Conservation (phyloP, 2,888 invertebrate species). For the Digitonthophagus gazella region DNA sequence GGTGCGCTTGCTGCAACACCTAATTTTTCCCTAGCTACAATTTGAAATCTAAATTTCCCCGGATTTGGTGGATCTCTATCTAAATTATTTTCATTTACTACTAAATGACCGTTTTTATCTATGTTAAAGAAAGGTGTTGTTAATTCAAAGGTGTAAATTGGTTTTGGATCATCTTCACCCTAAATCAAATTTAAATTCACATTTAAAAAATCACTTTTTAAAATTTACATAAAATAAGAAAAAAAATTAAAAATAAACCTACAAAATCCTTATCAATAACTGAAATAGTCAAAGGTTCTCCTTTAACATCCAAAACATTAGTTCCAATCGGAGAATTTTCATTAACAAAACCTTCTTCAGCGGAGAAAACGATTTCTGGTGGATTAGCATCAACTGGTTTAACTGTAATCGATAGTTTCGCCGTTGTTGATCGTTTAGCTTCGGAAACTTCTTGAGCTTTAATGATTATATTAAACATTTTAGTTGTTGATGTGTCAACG, state of each 20-base stretch:
- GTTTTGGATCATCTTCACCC: conserved; percentile 77
- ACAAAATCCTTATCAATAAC: conserved; percentile 87
- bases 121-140: conserved; percentile 83
- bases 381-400: conserved; percentile 85
- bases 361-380: conserved; percentile 70
- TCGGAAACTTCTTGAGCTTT: conserved; percentile 84
- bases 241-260: conserved; percentile 45
- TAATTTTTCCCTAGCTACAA: conserved; percentile 79
- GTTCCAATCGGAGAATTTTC: conserved; percentile 87
- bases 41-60: conserved; percentile 82
- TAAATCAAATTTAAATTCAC: conserved; percentile 44
- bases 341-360: conserved; percentile 75
- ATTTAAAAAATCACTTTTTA: not conserved
- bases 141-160: conserved; percentile 77
- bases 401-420: conserved; percentile 77
- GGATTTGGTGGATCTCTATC: conserved; percentile 86
- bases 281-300: conserved; percentile 67
- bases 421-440: conserved; percentile 76
- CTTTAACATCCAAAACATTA: conserved; percentile 65
- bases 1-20: conserved; percentile 82
- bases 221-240: conserved; percentile 19
- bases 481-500: conserved; percentile 75
- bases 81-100: conserved; percentile 79
- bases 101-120: conserved; percentile 67
- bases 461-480: conserved; percentile 77